These are phyloP conservation scores for Electrona antarctica DNA, from an alignment of 2,113 vertebrate genomes.

Conservation along the genomic window DNA sequence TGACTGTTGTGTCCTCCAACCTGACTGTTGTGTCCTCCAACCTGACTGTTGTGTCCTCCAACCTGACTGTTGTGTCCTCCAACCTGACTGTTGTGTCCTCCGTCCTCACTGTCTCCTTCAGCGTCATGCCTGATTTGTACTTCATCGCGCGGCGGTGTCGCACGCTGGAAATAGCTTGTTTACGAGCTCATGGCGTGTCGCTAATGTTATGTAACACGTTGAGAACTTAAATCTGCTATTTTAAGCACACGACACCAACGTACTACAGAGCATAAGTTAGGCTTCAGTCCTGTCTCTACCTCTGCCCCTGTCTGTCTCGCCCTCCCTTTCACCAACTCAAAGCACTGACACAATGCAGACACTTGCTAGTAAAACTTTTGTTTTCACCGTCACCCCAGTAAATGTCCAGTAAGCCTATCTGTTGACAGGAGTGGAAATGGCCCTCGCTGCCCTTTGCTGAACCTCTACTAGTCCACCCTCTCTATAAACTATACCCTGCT, in stretches of 20 bases:
- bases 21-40: background rate
- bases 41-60: background rate
- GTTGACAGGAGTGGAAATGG: constrained; percentile 26
- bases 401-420: constrained; percentile 20
- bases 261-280: no score
- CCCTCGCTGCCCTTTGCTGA: background rate
- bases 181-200: no score
- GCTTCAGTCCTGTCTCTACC: background rate
- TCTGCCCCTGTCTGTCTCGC: constrained; percentile 5
- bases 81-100: constrained; percentile 1
- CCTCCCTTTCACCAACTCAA: background rate
- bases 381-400: background rate
- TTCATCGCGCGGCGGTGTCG: no score
- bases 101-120: background rate
- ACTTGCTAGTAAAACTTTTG: constrained; percentile 16
- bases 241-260: no score
- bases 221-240: no score
- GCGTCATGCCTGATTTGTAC: no score
- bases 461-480: constrained; percentile 3
- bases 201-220: no score
- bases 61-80: background rate
- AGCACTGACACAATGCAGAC: constrained; percentile 16
- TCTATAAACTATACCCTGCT: constrained; percentile 29
- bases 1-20: background rate
- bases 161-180: no score